Base-by-base conservation (phyloP, 2,113 vertebrate species). In the Tichodroma muraria region DNA sequence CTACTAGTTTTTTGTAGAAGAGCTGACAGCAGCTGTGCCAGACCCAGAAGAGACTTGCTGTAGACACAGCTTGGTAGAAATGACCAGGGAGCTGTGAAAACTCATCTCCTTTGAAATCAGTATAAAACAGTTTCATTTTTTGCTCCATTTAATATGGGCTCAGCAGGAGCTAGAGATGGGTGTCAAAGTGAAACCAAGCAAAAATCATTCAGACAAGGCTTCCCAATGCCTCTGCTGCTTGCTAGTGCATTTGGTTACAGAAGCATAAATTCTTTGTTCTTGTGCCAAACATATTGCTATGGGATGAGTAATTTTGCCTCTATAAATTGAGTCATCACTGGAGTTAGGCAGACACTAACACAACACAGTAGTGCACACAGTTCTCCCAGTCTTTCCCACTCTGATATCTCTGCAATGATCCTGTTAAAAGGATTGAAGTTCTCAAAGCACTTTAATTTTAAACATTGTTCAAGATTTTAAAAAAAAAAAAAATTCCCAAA, bases 91-190 rank as follows among this genome's bases (percentile, higher is more conserved):
- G 80, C 73, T 57, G 77, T 71, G 88, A 89, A 86, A 85, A 82
- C 61, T 80, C 3, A 0, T 23, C 66, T 81, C 85, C 78, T 96
- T 93, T 95, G 91, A 87, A 96, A 88, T 3, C 0, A 6, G 50
- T 24, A 40, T 1, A 27, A 63, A 94, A 81, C 45, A 75, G 87
- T 93, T 80, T 44, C 54, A 81, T 68, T 71, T 76, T 90, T 86
- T 88, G 76, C 85, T 91, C 92, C 93, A 94, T 94, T 95, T 94
- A 88, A 57, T 35, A 33, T 1, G 45, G 84, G 65, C 84, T 89
- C 92, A 89, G 83, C 64, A 1, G 80, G 94, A 95, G 60, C n/a
- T 77, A 64, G 40, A 56, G 87, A 50, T 44, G 47, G 71, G 84
- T 88, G 94, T 78, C 90, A 84, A 90, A 90, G 65, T 8, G 90